Evolutionary conservation across 2,113 vertebrate genomes (phyloP).

Genomic region (Platanista minor): DNA sequence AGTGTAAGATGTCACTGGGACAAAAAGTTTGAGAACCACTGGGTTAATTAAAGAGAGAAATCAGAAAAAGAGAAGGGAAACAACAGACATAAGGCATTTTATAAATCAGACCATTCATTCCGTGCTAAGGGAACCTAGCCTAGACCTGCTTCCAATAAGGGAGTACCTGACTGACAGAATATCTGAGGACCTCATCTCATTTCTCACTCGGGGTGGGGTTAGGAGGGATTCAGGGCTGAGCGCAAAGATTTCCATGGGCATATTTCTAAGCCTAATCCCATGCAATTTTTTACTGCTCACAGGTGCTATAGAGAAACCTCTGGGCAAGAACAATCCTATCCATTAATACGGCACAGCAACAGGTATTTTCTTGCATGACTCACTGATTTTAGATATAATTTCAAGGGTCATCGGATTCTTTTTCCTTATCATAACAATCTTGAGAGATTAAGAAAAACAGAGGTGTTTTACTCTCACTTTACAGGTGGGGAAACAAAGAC

Average conservation of each 20-base stretch:
- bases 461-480: not conserved
- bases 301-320: not conserved
- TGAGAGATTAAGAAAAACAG: conserved; percentile 38
- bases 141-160: not conserved
- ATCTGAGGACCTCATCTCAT: not conserved
- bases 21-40: conserved; percentile 25
- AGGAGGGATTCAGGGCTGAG: not conserved
- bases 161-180: not conserved
- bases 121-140: not conserved
- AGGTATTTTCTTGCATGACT: not conserved
- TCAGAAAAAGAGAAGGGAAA: conserved; percentile 34
- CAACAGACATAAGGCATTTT: not conserved
- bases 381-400: conserved; percentile 7
- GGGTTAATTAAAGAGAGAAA: conserved; percentile 58
- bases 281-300: not conserved
- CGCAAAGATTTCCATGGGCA: not conserved
- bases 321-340: not conserved
- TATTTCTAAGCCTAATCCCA: not conserved
- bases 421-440: not conserved
- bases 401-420: not conserved
- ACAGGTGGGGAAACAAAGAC: not conserved
- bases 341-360: not conserved
- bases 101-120: conserved; percentile 10
- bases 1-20: conserved; percentile 29
- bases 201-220: not conserved